Base-by-base conservation (phyloP, 2,888 invertebrate species). In the Acheta domesticus region DNA sequence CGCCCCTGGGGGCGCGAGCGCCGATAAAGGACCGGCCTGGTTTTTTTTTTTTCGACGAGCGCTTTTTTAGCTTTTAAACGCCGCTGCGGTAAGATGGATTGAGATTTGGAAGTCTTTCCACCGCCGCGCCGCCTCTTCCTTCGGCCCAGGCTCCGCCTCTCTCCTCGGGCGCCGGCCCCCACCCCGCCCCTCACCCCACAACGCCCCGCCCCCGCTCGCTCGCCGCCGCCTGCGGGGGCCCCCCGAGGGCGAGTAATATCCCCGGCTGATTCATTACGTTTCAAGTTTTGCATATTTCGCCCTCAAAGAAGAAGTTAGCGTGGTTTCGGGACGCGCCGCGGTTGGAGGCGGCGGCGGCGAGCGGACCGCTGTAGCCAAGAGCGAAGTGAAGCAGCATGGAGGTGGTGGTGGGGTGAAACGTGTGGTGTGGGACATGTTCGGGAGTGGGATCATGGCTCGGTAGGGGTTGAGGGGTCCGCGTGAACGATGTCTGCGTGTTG, bases 21-120 rank as follows among this genome's bases (percentile, higher is more conserved):
- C 62, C 62, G 62, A 62, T 62, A 62, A 62, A 62, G 62, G n/a
- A 62, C 62, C n/a, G 14, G 62, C 62, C 62, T 11, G 14, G n/a
- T 14, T n/a, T 62, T n/a, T 62, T 23, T n/a, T 23, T 62, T 62
- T 62, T 62, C 62, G 62, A 62, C 36, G 62, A 62, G 62, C 62
- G n/a, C 62, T 62, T 62, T 62, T 62, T 62, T 62, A 62, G 62
- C 62, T 62, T 62, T 62, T 62, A 62, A 62, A 62, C 62, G 62
- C 62, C 62, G 62, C 62, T 62, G 62, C 62, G 62, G 62, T 62
- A 62, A 62, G 62, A 62, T 62, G 62, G 62, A 62, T 62, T 62
- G 62, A 62, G 62, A 62, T 62, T 62, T 62, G 62, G 62, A 62
- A 62, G 62, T 62, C 62, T 62, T 62, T 62, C 62, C 62, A 19